Conservation (phyloP, 2,113 vertebrate genomes). For the Carlito syrichta region DNA sequence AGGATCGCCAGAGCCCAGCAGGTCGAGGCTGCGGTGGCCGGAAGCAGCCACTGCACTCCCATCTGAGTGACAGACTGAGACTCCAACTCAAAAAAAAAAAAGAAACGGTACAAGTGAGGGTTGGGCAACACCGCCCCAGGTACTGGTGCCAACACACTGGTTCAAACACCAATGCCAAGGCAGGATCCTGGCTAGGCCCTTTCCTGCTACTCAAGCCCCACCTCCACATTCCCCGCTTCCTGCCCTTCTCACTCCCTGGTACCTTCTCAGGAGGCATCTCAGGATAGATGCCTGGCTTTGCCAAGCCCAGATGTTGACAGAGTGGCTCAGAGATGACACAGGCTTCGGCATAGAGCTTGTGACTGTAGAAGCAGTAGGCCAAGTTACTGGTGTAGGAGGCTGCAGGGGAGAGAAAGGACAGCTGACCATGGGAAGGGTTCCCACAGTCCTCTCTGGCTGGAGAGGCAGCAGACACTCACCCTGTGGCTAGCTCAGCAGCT, state of each 20-base stretch:
- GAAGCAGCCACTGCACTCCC: too few species aligned
- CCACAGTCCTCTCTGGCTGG: neutral
- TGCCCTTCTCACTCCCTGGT: neutral
- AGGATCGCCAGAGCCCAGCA: too few species aligned
- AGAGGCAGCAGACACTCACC: neutral
- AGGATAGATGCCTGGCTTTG: conserved; percentile 53
- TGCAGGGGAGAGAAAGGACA: conserved; percentile 64
- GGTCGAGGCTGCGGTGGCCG: too few species aligned
- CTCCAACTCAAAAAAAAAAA: neutral
- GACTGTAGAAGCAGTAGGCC: conserved; percentile 88
- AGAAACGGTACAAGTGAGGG: neutral
- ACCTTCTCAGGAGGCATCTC: conserved; percentile 87
- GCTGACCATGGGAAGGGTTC: neutral
- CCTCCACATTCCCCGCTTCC: neutral
- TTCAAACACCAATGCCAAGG: neutral
- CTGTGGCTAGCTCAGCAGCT: neutral
- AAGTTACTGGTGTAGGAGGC: conserved; percentile 86
- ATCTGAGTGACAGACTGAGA: too few species aligned
- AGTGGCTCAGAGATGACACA: conserved; percentile 83
- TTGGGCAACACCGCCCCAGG: neutral
- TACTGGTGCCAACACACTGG: neutral
- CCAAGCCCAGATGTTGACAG: conserved; percentile 78
- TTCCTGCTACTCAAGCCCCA: neutral
- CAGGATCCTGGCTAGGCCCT: neutral
- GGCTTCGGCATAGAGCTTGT: conserved; percentile 85